Evolutionary conservation across 2,888 invertebrate species (phyloP), one percentile per base, ranked within the genome.

Genomic region (Chrysina gloriosa): DNA sequence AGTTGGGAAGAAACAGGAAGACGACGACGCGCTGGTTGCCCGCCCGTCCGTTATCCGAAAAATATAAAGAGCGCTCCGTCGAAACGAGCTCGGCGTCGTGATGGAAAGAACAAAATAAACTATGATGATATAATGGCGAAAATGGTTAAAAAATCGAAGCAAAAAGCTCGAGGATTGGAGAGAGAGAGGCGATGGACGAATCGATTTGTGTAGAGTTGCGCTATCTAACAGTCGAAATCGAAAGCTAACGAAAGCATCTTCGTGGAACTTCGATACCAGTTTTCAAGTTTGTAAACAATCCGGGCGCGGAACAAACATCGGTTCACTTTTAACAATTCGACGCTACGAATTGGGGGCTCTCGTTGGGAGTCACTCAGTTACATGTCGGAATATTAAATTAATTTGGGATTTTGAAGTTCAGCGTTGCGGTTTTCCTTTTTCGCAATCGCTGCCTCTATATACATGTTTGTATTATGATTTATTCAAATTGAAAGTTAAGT

Each of bases 261-360:
- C 58, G 58, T 58, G 25, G 25, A 3, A 42, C 25, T 39, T 58
- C 39, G 58, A 6, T 6, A 6, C 39, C 14, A 25, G 39, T 25
- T n/a, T 3, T 14, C 25, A 14, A 58, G 27, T 58, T 14, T 39
- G 58, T 58, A 58, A 58, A 58, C 56, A 39, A 21, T 39, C 36
- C 39, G 11, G 23, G 39, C 56, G 36, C 36, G 56, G 39, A 36
- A 36, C 39, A 39, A 58, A 58, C 42, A 58, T 39, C 39, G 39
- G 58, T 58, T 58, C 58, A 25, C 58, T 58, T 42, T 58, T 58
- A 58, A 58, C 42, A 58, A 42, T 58, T 58, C 42, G 42, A 39
- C 39, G 42, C 42, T 39, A 23, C 39, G 58, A 42, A 27, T 58
- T 39, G 42, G 27, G 58, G 58, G 58, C 58, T 58, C 58, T 58